These are phyloP conservation scores for Pyrocephalus nanus DNA, from an alignment of 2,797 vertebrate species.

Conservation along the genomic window DNA sequence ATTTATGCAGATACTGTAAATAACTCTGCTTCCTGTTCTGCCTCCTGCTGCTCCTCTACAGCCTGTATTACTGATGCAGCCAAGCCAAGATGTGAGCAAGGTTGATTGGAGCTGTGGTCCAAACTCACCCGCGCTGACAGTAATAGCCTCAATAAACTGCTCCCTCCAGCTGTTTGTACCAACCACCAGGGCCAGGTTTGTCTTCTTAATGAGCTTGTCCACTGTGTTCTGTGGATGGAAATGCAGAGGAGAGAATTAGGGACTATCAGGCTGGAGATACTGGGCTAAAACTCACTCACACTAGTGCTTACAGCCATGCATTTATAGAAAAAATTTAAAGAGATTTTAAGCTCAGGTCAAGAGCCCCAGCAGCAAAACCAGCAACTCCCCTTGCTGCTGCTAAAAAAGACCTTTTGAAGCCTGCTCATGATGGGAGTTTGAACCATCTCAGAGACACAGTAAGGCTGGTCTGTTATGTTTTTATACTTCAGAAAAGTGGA, in stretches of 20 bases:
- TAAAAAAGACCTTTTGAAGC: background rate
- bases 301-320: background rate
- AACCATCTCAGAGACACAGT: background rate
- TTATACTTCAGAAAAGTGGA: background rate
- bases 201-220: slow-evolving; percentile 98
- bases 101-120: background rate
- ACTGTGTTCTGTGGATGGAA: slow-evolving; percentile 86
- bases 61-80: background rate
- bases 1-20: background rate
- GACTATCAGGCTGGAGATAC: background rate
- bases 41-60: background rate
- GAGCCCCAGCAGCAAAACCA: background rate
- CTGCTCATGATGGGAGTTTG: background rate
- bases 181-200: slow-evolving; percentile 93
- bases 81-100: background rate
- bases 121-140: slow-evolving; percentile 89
- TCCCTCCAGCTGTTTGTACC: slow-evolving; percentile 97
- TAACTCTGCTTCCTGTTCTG: background rate
- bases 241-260: slow-evolving; percentile 24
- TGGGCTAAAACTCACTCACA: background rate
- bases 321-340: background rate
- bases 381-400: background rate
- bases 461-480: background rate
- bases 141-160: slow-evolving; percentile 95
- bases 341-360: slow-evolving; percentile 40